Conservation (phyloP, 2,797 vertebrate genomes). For the Rousettus madagascariensis region DNA sequence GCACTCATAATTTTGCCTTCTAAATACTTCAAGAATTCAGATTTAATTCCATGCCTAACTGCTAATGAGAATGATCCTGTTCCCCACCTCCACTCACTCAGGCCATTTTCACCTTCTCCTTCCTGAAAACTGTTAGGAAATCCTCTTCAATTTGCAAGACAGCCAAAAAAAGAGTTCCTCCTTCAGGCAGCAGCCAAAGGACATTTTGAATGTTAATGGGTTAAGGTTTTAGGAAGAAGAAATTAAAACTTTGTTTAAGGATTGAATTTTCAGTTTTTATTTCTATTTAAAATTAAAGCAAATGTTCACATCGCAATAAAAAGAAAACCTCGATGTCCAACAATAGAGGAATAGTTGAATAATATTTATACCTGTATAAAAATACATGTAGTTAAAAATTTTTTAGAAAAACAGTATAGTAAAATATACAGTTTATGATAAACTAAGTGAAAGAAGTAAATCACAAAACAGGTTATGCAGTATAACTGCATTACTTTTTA, state of each 20-base stretch:
- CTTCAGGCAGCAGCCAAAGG: not conserved
- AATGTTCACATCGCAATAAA: not conserved
- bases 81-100: not conserved
- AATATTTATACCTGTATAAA: not conserved
- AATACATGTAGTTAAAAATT: not conserved
- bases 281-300: slow-evolving; percentile 12
- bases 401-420: not conserved
- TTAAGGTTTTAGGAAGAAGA: not conserved
- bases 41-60: not conserved
- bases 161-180: not conserved
- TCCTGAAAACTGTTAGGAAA: not conserved
- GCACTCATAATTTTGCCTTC: not conserved
- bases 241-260: not conserved
- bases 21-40: not conserved
- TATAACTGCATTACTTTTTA: not conserved
- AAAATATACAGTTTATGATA: not conserved
- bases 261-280: not conserved
- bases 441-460: slow-evolving; percentile 40
- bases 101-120: not conserved
- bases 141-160: not conserved
- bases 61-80: not conserved
- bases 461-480: not conserved
- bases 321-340: not conserved
- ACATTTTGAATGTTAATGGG: not conserved
- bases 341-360: not conserved